Base-by-base conservation (phyloP, 2,888 invertebrate genomes). In the Eueremaeus valkanovi region DNA sequence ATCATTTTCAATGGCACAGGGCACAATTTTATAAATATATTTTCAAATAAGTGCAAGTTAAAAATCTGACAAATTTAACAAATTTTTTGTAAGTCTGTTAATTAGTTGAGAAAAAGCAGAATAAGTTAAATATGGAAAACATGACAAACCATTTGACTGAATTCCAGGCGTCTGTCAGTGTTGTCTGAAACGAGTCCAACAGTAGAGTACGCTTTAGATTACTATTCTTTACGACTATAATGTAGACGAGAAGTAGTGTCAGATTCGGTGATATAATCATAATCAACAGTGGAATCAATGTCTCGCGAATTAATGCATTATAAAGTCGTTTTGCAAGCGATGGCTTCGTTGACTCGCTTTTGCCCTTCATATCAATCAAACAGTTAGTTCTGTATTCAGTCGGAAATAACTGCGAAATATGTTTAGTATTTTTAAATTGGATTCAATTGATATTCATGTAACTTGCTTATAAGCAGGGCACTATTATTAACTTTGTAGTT, bases 231-330 rank as follows among this genome's bases (percentile, higher is more conserved):
- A 81, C 78, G 1, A 78, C 78, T 6, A 80, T 79, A 0, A 81
- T 80, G 78, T 81, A 81, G 80, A 81, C 81, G 16, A 82, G 78
- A 31, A 81, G 29, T 27, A 83, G 80, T n/a, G 80, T 80, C 2
- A 81, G 73, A 73, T 81, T 82, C 16, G 83, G 82, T 2, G 80
- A 80, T 31, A 79, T 75, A 0, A 79, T 27, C 49, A 83, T 80
- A 5, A 83, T 76, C 21, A 80, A 76, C 0, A 82, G 3, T 0
- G 83, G 83, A 2, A 81, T 58, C 8, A 83, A 21, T 0, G 81
- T 80, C 21, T 78, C 79, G 73, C 79, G 78, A 40, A 75, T 45
- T 27, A 75, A 45, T 1, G 11, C 58, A 51, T 73, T 31, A 27
- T 75, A 75, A 24, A 75, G 21, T 6, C 45, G n/a, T 6, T 2